These are phyloP conservation scores for Psephotus haematonotus DNA, from an alignment of 2,113 vertebrate genomes.

Conservation along the genomic window DNA sequence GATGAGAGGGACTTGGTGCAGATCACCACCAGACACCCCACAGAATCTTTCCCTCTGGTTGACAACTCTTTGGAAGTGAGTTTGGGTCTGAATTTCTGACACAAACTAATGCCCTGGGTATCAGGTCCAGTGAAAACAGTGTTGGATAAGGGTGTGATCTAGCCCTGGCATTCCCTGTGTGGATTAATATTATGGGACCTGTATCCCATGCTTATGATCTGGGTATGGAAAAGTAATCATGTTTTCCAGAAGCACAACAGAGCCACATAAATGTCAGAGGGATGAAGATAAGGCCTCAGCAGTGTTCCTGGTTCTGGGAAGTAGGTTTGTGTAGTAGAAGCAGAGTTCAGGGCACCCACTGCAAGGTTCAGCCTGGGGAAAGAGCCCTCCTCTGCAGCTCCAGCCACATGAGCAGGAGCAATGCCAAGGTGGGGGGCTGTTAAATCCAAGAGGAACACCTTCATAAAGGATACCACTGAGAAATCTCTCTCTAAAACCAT, in stretches of 20 bases:
- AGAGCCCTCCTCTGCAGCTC: background rate
- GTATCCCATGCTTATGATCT: background rate
- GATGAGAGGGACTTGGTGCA: background rate
- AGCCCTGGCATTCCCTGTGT: background rate
- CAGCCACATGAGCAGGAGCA: background rate
- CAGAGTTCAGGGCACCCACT: background rate
- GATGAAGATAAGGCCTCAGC: background rate
- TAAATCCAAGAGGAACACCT: background rate
- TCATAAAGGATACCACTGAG: background rate
- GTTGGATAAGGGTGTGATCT: background rate
- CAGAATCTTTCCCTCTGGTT: background rate
- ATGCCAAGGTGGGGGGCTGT: background rate
- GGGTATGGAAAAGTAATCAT: background rate
- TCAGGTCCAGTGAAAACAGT: background rate
- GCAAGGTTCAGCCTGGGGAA: background rate
- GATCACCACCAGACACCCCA: background rate
- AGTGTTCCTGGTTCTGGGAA: background rate
- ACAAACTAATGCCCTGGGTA: background rate
- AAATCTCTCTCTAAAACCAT: slow-evolving; percentile 16
- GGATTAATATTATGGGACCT: background rate
- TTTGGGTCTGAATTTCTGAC: background rate
- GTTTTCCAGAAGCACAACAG: slow-evolving; percentile 18
- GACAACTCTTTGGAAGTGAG: background rate
- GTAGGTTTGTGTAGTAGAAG: background rate
- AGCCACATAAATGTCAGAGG: background rate